phyloP scores from a whole-genome alignment of 2,113 vertebrate species.

The Nansenia antarctica region DNA sequence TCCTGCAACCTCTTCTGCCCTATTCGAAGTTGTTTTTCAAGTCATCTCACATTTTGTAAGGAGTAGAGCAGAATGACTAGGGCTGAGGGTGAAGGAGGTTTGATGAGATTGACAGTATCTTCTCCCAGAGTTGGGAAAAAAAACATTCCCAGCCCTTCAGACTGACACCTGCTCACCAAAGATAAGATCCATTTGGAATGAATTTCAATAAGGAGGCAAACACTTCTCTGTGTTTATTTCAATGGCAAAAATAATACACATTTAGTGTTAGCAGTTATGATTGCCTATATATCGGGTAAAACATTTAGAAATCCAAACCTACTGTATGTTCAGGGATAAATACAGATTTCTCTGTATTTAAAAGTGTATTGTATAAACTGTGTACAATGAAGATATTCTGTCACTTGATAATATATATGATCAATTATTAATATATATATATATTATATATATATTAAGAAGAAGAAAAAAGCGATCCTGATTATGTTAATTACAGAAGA shows the following conservation, averaged over 20 bases:
- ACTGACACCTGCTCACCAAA: conserved; percentile 8
- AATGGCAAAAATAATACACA: background rate
- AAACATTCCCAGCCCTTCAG: background rate
- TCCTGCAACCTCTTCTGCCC: no score
- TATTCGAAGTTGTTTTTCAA: background rate
- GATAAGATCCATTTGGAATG: conserved; percentile 19
- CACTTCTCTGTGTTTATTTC: background rate
- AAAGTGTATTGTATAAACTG: no score
- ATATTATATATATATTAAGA: background rate
- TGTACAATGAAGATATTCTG: no score
- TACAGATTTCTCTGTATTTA: no score
- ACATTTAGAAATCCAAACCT: no score
- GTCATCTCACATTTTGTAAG: conserved; percentile 18
- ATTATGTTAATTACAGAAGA: background rate
- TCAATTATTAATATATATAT: no score
- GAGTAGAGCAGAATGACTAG: background rate
- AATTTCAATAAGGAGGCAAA: background rate
- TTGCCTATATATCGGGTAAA: no score
- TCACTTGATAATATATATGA: no score
- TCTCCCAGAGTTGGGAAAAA: background rate
- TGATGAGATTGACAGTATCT: conserved; percentile 14
- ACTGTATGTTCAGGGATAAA: no score
- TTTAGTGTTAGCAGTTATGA: background rate
- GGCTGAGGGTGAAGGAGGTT: background rate
- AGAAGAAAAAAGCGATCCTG: background rate